Evolutionary conservation across 2,797 vertebrate genomes (phyloP), one percentile per base, ranked within the genome.

Genomic region (Cephalopachus bancanus): DNA sequence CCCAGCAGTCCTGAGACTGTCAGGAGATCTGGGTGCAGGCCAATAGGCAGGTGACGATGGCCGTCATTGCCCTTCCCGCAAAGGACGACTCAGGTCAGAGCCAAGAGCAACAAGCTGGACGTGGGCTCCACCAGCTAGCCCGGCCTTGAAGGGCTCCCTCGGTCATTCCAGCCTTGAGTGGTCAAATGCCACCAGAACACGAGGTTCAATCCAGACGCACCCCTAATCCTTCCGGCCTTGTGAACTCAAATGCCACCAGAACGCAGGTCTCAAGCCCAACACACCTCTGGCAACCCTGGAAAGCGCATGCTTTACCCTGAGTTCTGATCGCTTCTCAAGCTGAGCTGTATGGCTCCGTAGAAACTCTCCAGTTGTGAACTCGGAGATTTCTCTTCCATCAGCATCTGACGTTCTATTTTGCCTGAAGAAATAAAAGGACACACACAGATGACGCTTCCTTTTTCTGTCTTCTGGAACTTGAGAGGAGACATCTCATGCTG

Each of bases 311-410:
- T 37, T 99, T 98, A 99, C 99, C 98, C 98, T 71, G 98, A 97
- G 59, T 99, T 99, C 98, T 99, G 98, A 89, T 98, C 98, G 94
- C 99, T 97, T 95, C 84, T 96, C 94, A 98, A 97, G 91, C 98
- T 98, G 89, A 99, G 89, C 37, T 98, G 98, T 97, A 99, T 98
- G 97, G 99, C 98, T 83, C 99, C 98, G 89, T 98, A 97, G 17
- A 99, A 98, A 79, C 99, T 97, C 96, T 95, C 97, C 76, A 97
- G 98, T 97, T 96, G 97, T 94, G 69, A 97, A 96, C 51, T 97
- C 97, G 67, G 97, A 91, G 91, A 87, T 96, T 96, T 96, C 85
- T 97, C 84, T 86, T 98, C 95, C 89, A 97, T 97, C 95, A 97
- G 96, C 81, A 99, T 97, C 85, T 98, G 98, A 62, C 98, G 37